Conservation (phyloP, 2,113 vertebrate species). For the Takifugu bimaculatus region DNA sequence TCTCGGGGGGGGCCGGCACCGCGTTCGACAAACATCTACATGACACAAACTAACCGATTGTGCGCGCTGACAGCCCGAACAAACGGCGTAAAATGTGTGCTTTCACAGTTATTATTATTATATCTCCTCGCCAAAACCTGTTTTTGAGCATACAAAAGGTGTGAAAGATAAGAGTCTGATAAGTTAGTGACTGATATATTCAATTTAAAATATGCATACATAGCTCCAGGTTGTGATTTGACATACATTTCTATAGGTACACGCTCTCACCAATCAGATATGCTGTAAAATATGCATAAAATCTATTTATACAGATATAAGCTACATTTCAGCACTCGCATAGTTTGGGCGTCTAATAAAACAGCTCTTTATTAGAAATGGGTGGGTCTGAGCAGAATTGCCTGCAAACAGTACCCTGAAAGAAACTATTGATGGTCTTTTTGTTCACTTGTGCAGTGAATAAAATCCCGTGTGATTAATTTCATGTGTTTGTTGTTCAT, state of each 20-base stretch:
- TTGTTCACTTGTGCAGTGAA: too few relatives aligned
- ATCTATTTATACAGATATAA: too few relatives aligned
- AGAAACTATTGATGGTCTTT: too few relatives aligned
- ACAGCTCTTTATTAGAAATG: too few relatives aligned
- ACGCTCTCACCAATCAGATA: background rate
- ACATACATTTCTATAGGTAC: background rate
- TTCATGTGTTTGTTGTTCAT: too few relatives aligned
- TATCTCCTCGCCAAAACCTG: conserved; percentile 33
- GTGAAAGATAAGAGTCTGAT: conserved; percentile 16
- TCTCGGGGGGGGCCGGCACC: background rate
- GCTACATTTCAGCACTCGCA: too few relatives aligned
- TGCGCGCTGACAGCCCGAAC: background rate
- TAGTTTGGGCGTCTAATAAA: too few relatives aligned
- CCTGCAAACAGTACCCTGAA: too few relatives aligned
- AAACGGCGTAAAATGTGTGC: conserved; percentile 13
- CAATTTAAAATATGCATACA: background rate
- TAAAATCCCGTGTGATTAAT: too few relatives aligned
- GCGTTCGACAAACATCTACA: background rate
- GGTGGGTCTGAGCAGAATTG: too few relatives aligned
- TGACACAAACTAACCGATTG: background rate
- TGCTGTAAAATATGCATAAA: background rate
- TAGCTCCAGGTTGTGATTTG: conserved; percentile 3
- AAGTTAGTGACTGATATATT: background rate
- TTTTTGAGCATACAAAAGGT: conserved; percentile 22
- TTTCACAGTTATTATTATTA: conserved; percentile 14